Base-by-base conservation (phyloP, 2,113 vertebrate species). In the Cyphomyrus discorhynchus region DNA sequence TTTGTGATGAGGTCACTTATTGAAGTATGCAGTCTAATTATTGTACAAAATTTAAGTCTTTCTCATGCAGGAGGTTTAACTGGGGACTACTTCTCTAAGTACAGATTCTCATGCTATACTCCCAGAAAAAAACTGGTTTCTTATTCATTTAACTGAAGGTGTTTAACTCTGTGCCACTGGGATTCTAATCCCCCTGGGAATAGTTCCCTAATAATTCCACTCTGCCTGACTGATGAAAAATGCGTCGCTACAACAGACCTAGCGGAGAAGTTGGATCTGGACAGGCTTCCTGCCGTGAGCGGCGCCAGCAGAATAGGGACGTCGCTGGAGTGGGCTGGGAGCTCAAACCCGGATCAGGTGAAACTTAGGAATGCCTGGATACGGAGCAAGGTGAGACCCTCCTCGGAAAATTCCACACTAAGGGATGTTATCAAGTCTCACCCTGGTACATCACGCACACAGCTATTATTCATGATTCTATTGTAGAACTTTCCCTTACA, bases 281-380 rank as follows among this genome's bases (percentile, higher is more conserved):
- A 84, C 49, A 4, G 24, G 62, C 49, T 52, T 74, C 52, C 7
- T 19, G 74, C 13, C 15, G 6, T 24, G 8, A 39, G 19, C 11
- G 11, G 9, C 13, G 10, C 27, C 56, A 45, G 21, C 77, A 87
- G n/a, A 17, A 35, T 90, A 13, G 89, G 89, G 31, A 87, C 11
- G n/a, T 90, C 89, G 21, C 50, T 39, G 35, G 89, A 90, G 46
- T 90, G 89, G 89, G 47, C 83, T 19, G 89, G 89, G 31, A 87
- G 19, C 21, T 42, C 66, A 9, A 21, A 77, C 27, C 85, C 31
- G 31, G 46, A 15, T 83, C 42, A 35, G 35, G 49, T 27, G 50
- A 80, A 89, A 11, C 85, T 31, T 17, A 87, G 70, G 17, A 87
- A 70, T 39, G n/a, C 47, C 46, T 77, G 62, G 85, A 56, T 6